Base-by-base conservation (phyloP, 2,888 invertebrate genomes). In the Euzetes globulus region DNA sequence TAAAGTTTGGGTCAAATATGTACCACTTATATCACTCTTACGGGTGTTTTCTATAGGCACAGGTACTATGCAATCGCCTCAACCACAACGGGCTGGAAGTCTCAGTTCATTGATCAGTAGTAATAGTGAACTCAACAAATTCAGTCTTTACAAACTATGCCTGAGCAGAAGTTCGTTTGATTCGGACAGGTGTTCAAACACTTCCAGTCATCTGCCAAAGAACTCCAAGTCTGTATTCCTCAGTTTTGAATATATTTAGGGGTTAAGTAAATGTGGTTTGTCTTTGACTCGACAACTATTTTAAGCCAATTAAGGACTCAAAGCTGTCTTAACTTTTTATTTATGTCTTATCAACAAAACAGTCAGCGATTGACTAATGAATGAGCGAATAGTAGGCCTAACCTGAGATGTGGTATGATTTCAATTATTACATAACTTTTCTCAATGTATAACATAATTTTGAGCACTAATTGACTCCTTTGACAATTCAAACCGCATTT, bases 151-250 rank as follows among this genome's bases (percentile, higher is more conserved):
- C 33, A 63, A 63, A 19, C 63, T 63, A 33, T 63, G 63, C 37
- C 63, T 63, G n/a, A 63, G 33, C 33, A 63, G 63, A 63, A 63
- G 37, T 63, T 63, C 63, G 13, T 29, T 63, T n/a, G 63, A 63
- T 9, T 63, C 27, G 15, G 63, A 63, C n/a, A 63, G 63, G n/a
- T 2, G 11, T 17, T 17, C 29, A n/a, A 71, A 47, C 47, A 71
- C 5, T 71, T 70, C 37, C 37, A 50, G 27, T 41, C 27, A 73
- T 37, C 50, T 68, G 27, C 73, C 74, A 1, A 74, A 74, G 37
- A 74, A 74, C 70, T 74, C 71, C 2, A 74, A 74, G 74, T 74
- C 25, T 17, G 74, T 63, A 50, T 22, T 41, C 63, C 17, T 11
- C 7, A 9, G 37, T n/a, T 27, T 63, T 63, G 3, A 33, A n/a